Evolutionary conservation across 2,797 vertebrate genomes (phyloP).

Genomic region (Phoeniculus purpureus): DNA sequence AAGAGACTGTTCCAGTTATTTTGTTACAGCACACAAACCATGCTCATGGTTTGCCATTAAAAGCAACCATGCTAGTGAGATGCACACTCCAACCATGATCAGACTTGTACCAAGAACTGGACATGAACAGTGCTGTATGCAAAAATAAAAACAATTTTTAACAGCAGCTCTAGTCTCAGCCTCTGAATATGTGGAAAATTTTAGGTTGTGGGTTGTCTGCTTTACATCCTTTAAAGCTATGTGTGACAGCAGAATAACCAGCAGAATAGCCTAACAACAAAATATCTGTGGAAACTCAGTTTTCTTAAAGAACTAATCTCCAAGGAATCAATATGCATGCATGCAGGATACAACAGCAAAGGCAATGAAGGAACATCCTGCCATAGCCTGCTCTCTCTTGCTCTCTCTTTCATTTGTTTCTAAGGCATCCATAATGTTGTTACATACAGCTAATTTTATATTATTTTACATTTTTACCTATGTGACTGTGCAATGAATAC

Average conservation of each 20-base stretch:
- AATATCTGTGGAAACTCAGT: conserved; percentile 16
- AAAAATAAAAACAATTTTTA: conserved; percentile 59
- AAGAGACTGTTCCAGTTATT: not conserved
- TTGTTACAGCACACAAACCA: not conserved
- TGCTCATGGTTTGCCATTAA: not conserved
- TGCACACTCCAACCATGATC: conserved; percentile 17
- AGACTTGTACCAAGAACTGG: not conserved
- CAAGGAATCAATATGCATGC: not conserved
- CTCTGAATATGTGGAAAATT: conserved; percentile 54
- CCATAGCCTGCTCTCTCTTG: not conserved
- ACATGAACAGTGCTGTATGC: conserved; percentile 43
- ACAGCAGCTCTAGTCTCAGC: conserved; percentile 31
- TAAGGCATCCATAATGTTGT: not conserved
- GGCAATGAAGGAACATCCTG: not conserved
- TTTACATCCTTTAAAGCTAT: conserved; percentile 53
- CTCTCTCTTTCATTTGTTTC: not conserved
- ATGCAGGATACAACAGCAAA: not conserved
- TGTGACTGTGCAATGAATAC: not conserved
- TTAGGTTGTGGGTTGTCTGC: conserved; percentile 59
- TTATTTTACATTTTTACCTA: not conserved
- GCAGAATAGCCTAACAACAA: not conserved
- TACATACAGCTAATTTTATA: not conserved
- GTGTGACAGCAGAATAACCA: conserved; percentile 6
- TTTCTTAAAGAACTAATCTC: conserved; percentile 9
- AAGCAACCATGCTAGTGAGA: conserved; percentile 53